phyloP scores from a whole-genome alignment of 2,888 invertebrate species.

The Frankliniella intonsa region DNA sequence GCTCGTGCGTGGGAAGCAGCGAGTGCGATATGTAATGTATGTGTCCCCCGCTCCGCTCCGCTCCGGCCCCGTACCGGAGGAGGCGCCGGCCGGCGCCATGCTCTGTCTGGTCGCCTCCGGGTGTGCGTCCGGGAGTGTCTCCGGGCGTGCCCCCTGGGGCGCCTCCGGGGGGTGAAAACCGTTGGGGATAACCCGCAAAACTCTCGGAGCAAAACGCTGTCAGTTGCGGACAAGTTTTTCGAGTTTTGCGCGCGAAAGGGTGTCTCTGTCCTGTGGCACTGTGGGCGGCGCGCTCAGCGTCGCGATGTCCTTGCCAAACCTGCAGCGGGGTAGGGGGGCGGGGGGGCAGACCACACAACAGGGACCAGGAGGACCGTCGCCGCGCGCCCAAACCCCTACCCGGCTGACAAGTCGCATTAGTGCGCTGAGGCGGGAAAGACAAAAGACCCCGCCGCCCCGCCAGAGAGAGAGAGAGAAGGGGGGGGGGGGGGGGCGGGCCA shows the following conservation, averaged over 20 bases:
- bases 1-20: not conserved
- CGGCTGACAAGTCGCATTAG: not conserved
- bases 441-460: not conserved
- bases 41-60: not conserved
- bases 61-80: not conserved
- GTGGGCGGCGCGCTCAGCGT: too few species aligned
- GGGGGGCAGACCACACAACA: not conserved
- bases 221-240: too few species aligned
- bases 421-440: not conserved
- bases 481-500: not conserved
- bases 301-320: not conserved
- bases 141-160: too few species aligned
- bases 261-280: too few species aligned
- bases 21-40: not conserved
- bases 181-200: too few species aligned
- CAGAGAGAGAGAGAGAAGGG: not conserved
- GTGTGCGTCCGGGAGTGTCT: too few species aligned
- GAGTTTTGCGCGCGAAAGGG: too few species aligned
- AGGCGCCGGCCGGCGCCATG: not conserved
- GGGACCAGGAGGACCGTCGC: not conserved
- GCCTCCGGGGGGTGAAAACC: too few species aligned
- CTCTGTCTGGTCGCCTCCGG: too few species aligned
- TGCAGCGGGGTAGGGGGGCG: not conserved
- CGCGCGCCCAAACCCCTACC: not conserved
- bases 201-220: too few species aligned